Conservation (phyloP, 2,113 vertebrate genomes). For the Sitta europaea region DNA sequence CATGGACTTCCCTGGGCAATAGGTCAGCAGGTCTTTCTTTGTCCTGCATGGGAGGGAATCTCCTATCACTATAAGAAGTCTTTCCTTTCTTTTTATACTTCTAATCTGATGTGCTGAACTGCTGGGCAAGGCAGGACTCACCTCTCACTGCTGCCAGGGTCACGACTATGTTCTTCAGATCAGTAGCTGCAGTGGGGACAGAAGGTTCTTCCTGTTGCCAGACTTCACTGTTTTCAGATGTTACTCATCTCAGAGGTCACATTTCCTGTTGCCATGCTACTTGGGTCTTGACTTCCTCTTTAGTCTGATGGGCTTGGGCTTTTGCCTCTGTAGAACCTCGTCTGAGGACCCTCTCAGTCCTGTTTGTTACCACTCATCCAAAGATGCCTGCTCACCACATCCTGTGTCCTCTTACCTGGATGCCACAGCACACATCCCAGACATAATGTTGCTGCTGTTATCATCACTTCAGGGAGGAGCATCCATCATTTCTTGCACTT, state of each 20-base stretch:
- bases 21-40: not conserved
- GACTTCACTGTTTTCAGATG: not conserved
- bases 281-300: not conserved
- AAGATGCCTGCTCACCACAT: not conserved
- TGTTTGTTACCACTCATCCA: not conserved
- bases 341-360: not conserved
- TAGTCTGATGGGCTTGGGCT: not conserved
- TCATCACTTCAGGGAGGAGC: not conserved
- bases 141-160: not conserved
- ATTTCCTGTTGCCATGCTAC: not conserved
- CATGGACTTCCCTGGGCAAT: not conserved
- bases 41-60: not conserved
- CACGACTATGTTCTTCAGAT: not conserved
- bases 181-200: not conserved
- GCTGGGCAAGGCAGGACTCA: not conserved
- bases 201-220: not conserved
- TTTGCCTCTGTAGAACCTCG: not conserved
- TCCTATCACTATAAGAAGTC: not conserved
- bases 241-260: not conserved
- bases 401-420: not conserved
- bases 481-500: not conserved
- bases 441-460: not conserved
- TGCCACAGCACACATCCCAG: not conserved
- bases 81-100: not conserved
- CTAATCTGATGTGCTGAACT: not conserved